Evolutionary conservation across 2,113 vertebrate genomes (phyloP).

Genomic region (Pipa parva): DNA sequence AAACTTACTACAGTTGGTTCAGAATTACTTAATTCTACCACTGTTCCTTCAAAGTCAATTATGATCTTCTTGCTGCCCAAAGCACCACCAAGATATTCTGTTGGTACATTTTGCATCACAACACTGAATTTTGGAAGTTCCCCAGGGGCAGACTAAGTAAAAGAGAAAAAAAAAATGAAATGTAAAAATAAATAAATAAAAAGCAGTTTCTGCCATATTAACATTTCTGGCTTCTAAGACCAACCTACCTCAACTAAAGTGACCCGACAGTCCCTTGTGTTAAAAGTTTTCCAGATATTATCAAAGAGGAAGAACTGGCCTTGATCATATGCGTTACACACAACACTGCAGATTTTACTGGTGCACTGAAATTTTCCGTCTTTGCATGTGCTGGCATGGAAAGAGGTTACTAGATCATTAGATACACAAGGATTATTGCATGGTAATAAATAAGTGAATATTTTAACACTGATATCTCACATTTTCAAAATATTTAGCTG

Average conservation of each 20-base stretch:
- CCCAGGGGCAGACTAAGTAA: constrained; percentile 9
- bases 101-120: constrained; percentile 11
- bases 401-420: neutral
- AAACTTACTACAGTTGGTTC: constrained; percentile 20
- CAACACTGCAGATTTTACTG: constrained; percentile 14
- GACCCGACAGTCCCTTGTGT: constrained; percentile 18
- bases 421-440: no score
- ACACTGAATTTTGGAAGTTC: constrained; percentile 14
- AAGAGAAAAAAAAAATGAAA: neutral
- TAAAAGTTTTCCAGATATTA: constrained; percentile 30
- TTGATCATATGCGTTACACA: constrained; percentile 35
- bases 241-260: constrained; percentile 29
- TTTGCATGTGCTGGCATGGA: constrained; percentile 23
- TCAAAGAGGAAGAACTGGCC: constrained; percentile 38
- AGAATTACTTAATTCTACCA: constrained; percentile 15
- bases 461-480: no score
- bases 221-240: no score
- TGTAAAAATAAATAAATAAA: neutral
- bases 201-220: no score
- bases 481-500: no score
- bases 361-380: constrained; percentile 32
- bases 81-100: constrained; percentile 8
- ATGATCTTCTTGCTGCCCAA: constrained; percentile 16
- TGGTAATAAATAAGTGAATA: no score
- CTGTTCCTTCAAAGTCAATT: constrained; percentile 11